Evolutionary conservation across 2,113 vertebrate species (phyloP).

Genomic region (Gasterosteus aculeatus): DNA sequence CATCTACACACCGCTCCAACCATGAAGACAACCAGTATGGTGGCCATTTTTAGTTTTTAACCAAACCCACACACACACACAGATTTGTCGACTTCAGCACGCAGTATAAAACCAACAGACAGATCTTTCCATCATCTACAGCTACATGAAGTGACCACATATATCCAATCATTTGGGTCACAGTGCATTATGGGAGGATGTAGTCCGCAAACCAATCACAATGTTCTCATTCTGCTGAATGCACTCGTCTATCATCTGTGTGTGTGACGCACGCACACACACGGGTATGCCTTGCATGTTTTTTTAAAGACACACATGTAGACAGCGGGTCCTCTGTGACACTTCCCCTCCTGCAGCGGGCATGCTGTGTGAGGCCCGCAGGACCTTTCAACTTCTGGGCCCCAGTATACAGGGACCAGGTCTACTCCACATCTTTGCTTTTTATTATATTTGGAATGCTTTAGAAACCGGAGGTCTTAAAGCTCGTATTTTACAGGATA

Average conservation of each 20-base stretch:
- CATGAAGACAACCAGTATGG: too few relatives aligned
- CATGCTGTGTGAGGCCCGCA: conserved; percentile 11
- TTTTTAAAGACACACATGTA: conserved; percentile 20
- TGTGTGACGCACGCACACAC: not conserved
- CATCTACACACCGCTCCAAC: too few relatives aligned
- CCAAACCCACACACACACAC: too few relatives aligned
- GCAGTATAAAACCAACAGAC: too few relatives aligned
- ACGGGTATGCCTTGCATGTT: not conserved
- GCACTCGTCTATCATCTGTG: not conserved
- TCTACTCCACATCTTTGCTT: not conserved
- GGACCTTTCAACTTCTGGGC: not conserved
- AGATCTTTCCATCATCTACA: too few relatives aligned
- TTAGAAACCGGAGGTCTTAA: too few relatives aligned
- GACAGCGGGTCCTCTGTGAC: conserved; percentile 20
- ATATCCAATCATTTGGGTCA: too few relatives aligned
- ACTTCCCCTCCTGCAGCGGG: conserved; percentile 4
- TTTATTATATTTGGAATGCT: not conserved
- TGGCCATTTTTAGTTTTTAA: too few relatives aligned
- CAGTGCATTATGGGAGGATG: too few relatives aligned
- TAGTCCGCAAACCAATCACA: not conserved
- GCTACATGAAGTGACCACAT: too few relatives aligned
- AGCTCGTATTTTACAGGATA: too few relatives aligned
- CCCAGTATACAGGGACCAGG: not conserved
- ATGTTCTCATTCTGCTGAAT: not conserved
- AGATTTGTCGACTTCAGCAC: too few relatives aligned